Conservation (phyloP, 2,797 vertebrate genomes). For the Vireo griseus region DNA sequence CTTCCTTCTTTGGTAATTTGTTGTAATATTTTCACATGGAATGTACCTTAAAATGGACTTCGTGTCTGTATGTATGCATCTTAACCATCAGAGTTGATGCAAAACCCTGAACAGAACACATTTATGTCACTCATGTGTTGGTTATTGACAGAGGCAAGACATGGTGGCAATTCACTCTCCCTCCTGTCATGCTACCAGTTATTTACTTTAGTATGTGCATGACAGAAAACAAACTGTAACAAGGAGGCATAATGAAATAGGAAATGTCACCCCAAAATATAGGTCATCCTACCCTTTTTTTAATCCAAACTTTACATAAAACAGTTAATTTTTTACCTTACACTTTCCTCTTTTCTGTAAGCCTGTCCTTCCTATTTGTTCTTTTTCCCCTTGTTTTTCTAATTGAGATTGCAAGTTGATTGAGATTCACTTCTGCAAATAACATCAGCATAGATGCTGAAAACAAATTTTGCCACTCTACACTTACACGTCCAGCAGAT, state of each 20-base stretch:
- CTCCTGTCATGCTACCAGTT: not conserved
- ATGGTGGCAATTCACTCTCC: not conserved
- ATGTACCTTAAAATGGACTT: not conserved
- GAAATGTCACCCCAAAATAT: not conserved
- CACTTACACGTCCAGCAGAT: not conserved
- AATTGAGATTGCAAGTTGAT: not conserved
- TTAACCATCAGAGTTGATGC: not conserved
- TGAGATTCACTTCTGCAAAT: not conserved
- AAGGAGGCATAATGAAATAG: not conserved
- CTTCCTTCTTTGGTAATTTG: not conserved
- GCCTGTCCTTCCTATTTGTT: not conserved
- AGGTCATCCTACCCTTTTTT: fast-evolving
- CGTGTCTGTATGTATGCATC: not conserved
- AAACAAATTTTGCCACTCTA: not conserved
- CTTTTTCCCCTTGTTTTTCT: not conserved
- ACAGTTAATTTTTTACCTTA: not conserved
- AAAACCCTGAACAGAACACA: not conserved
- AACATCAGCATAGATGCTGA: not conserved
- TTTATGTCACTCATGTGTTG: not conserved
- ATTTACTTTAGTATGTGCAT: not conserved
- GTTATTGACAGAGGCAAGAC: not conserved
- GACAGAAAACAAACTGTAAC: not conserved
- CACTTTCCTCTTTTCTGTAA: not conserved
- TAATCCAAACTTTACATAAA: not conserved
- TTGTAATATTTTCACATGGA: not conserved